Conservation (phyloP, 2,888 invertebrate species). For the Tinea pellionella region DNA sequence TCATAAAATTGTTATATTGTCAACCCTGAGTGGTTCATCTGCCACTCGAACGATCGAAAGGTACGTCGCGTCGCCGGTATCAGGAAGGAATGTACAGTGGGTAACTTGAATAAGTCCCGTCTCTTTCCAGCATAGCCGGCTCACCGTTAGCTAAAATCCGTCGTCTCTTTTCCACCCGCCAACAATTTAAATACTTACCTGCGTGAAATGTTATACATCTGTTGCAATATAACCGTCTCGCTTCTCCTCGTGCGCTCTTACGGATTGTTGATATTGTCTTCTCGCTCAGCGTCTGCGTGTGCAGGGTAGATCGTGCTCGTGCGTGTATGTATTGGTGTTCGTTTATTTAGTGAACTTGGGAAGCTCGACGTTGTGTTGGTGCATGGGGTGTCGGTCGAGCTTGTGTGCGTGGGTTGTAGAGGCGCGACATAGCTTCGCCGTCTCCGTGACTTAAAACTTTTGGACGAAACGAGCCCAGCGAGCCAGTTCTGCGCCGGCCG, state of each 20-base stretch:
- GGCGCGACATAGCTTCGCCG: constrained; percentile 70
- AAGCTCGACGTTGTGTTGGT: constrained; percentile 65
- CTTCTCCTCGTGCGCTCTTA: constrained; percentile 35
- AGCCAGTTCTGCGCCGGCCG: constrained; percentile 65
- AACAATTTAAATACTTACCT: constrained; percentile 69
- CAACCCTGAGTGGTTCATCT: constrained; percentile 68
- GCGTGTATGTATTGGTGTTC: constrained; percentile 65
- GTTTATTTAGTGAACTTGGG: constrained; percentile 70
- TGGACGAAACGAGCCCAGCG: constrained; percentile 55
- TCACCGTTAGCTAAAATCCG: constrained; percentile 54
- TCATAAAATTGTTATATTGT: constrained; percentile 23
- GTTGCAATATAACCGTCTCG: constrained; percentile 53
- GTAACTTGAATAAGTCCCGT: constrained; percentile 65
- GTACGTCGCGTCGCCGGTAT: constrained; percentile 56
- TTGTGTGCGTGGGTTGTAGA: constrained; percentile 65
- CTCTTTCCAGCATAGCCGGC: constrained; percentile 57
- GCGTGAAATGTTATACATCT: constrained; percentile 69
- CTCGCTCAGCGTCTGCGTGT: constrained; percentile 57
- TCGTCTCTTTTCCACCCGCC: constrained; percentile 58
- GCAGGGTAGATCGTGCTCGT: constrained; percentile 63
- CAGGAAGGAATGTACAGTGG: constrained; percentile 69
- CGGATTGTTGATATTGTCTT: constrained; percentile 64
- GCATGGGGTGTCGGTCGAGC: constrained; percentile 55
- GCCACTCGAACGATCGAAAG: constrained; percentile 71
- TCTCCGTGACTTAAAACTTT: constrained; percentile 70